Conservation (phyloP, 64 coral and sea anemone species). For the Porites australiensis region DNA sequence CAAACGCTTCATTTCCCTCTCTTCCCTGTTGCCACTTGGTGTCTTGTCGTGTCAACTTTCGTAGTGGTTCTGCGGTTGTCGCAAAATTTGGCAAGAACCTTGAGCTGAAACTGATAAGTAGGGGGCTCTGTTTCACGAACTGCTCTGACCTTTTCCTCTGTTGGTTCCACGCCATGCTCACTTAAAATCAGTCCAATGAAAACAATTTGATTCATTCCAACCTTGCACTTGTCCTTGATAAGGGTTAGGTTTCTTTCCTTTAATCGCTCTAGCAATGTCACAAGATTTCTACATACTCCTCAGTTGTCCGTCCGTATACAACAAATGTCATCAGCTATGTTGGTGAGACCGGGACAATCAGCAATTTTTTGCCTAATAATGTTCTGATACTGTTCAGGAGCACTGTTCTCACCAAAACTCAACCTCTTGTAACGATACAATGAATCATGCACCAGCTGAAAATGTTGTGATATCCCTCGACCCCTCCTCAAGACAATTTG, state of each 20-base stretch:
- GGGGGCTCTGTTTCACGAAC: slow-evolving; percentile 9
- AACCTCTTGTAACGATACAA: slow-evolving; percentile 59
- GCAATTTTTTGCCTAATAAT: slow-evolving; percentile 18
- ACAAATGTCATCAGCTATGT: slow-evolving; percentile 60
- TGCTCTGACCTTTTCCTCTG: slow-evolving; percentile 46
- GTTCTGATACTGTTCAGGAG: slow-evolving; percentile 34
- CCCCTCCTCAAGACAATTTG: slow-evolving; percentile 36
- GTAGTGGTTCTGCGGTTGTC: slow-evolving; percentile 21
- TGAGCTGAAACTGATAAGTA: slow-evolving; percentile 10
- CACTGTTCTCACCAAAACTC: slow-evolving; percentile 52
- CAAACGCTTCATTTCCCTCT: slow-evolving; percentile 15
- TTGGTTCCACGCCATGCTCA: slow-evolving; percentile 31
- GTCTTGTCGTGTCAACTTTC: not conserved
- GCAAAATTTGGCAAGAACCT: slow-evolving; percentile 20
- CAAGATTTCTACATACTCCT: slow-evolving; percentile 38
- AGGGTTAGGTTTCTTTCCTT: slow-evolving; percentile 47
- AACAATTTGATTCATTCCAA: slow-evolving; percentile 24
- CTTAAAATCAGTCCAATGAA: slow-evolving; percentile 48
- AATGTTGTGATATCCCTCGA: slow-evolving; percentile 66
- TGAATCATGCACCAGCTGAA: slow-evolving; percentile 33
- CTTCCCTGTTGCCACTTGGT: not conserved
- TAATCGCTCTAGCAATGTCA: not conserved
- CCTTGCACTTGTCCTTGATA: slow-evolving; percentile 46
- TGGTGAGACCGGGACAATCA: not conserved
- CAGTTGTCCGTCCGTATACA: slow-evolving; percentile 3